These are phyloP conservation scores for Pseudolaguvia tuberculata DNA, from an alignment of 2,113 vertebrate species.

Conservation along the genomic window DNA sequence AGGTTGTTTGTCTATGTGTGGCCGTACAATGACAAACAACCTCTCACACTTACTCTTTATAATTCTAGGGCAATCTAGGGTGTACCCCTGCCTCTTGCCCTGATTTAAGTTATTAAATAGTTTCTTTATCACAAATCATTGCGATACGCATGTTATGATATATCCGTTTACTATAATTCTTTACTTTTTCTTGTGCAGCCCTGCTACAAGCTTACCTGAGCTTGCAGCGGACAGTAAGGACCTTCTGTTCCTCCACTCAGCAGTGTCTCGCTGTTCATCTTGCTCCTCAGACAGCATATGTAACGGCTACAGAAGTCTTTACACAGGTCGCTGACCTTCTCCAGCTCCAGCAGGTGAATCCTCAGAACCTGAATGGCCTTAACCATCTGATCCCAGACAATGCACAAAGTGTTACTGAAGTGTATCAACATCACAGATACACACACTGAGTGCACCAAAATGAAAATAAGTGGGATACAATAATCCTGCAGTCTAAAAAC, in stretches of 20 bases:
- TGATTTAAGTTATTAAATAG: no score
- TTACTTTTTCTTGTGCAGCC: no score
- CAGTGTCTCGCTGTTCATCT: conserved; percentile 89
- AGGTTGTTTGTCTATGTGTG: no score
- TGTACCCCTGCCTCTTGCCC: no score
- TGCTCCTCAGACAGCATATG: conserved; percentile 86
- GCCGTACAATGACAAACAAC: no score
- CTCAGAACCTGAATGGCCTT: conserved; percentile 84
- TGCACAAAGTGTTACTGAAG: neutral
- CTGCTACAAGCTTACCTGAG: conserved; percentile 46
- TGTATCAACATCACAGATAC: neutral
- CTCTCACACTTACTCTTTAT: no score
- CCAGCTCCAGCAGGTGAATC: conserved; percentile 83
- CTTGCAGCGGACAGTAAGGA: conserved; percentile 83
- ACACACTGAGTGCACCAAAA: neutral
- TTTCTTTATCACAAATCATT: no score
- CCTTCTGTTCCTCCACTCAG: conserved; percentile 91
- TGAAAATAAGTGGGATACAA: neutral
- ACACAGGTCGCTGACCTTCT: conserved; percentile 85
- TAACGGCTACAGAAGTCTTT: conserved; percentile 89
- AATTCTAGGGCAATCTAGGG: no score
- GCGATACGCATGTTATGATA: no score
- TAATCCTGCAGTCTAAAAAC: no score
- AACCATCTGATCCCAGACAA: conserved; percentile 70
- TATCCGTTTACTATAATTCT: no score